Percentiles rank a stretch among this genome's conserved stretches.
Evolutionary conservation across 1,140 invertebrate genomes (phyloP).

Genomic region (Lanistes nyassanus): DNA sequence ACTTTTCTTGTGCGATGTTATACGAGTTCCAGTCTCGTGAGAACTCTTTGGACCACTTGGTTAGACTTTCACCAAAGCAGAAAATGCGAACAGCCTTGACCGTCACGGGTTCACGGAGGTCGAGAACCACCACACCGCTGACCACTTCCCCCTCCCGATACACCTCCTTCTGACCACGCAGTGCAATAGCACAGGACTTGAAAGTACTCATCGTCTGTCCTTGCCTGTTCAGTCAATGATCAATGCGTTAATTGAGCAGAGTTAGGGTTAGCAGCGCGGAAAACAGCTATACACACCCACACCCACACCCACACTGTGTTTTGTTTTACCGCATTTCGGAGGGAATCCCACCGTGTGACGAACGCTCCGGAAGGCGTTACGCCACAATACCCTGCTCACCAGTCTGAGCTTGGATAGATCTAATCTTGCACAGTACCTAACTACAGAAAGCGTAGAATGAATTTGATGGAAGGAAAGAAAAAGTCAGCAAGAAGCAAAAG

Average conservation of each 20-base stretch:
- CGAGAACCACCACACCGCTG: conserved; percentile 17
- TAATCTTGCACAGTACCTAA: too few relatives aligned
- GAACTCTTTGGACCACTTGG: conserved; percentile 27
- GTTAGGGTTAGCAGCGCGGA: too few relatives aligned
- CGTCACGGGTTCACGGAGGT: conserved; percentile 23
- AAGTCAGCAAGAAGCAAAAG: too few relatives aligned
- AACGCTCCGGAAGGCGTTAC: too few relatives aligned
- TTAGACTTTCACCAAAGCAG: conserved; percentile 27
- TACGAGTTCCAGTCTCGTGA: conserved; percentile 4
- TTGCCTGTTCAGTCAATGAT: not conserved
- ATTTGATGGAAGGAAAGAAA: too few relatives aligned
- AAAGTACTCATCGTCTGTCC: conserved; percentile 29
- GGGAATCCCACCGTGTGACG: too few relatives aligned
- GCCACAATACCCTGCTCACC: too few relatives aligned
- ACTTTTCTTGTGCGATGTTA: conserved; percentile 21
- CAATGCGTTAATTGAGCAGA: not conserved
- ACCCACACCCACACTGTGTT: too few relatives aligned
- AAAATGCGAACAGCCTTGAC: conserved; percentile 25
- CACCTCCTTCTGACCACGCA: conserved; percentile 23
- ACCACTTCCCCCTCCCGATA: conserved; percentile 32
- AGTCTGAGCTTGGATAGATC: too few relatives aligned
- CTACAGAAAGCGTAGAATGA: too few relatives aligned
- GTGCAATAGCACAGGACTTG: conserved; percentile 6
- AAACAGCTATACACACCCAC: too few relatives aligned
- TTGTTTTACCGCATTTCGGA: too few relatives aligned